Evolutionary conservation across 2,888 invertebrate species (phyloP).

Genomic region (Chloroclysta siterata): DNA sequence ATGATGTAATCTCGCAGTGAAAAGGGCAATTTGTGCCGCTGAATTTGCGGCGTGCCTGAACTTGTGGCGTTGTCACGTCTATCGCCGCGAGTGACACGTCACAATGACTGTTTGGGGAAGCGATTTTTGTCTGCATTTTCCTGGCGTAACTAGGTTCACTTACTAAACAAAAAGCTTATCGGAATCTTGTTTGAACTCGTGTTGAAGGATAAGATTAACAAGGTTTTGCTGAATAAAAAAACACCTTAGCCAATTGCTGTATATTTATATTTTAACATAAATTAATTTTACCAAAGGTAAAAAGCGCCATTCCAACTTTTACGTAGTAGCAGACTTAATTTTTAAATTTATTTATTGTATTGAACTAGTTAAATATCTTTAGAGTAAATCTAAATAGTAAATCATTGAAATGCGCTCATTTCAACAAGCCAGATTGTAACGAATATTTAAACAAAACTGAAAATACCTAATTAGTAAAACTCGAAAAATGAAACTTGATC

Average conservation of each 20-base stretch:
- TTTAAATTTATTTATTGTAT: no score
- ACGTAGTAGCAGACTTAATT: no score
- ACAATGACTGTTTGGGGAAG: constrained; percentile 48
- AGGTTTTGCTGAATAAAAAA: neutral
- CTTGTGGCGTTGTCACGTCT: constrained; percentile 81
- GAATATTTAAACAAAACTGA: no score
- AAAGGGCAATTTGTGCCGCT: constrained; percentile 85
- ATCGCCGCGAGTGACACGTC: constrained; percentile 60
- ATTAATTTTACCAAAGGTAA: no score
- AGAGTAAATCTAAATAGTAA: no score
- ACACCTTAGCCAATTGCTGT: neutral
- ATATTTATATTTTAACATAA: no score
- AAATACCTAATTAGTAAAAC: no score
- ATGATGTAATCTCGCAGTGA: constrained; percentile 85
- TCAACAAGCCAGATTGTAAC: no score
- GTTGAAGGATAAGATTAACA: neutral
- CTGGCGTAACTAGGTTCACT: constrained; percentile 44
- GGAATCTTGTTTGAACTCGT: constrained; percentile 41
- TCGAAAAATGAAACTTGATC: no score
- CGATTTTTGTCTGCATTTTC: constrained; percentile 47
- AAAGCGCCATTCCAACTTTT: no score
- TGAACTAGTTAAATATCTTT: no score
- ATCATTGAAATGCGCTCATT: no score
- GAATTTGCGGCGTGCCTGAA: constrained; percentile 83
- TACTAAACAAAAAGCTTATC: constrained; percentile 45